A percentile compares a stretch with the other conserved stretches of the same genome.
phyloP scores from a whole-genome alignment of 2,797 vertebrate genomes.

The Pempheris klunzingeri region DNA sequence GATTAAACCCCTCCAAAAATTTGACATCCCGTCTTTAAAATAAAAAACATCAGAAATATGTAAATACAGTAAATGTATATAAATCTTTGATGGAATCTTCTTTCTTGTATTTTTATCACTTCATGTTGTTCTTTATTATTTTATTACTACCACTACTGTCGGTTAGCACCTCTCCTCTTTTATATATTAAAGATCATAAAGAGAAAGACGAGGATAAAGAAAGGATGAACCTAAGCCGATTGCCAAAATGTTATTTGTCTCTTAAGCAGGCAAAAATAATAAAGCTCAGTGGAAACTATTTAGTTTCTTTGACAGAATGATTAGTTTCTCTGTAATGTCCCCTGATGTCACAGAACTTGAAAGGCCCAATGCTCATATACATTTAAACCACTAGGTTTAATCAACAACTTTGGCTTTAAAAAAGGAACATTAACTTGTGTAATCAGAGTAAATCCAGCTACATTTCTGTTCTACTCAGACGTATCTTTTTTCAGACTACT shows the following conservation, averaged over 20 bases:
- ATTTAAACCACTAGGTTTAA: not conserved
- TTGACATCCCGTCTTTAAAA: not conserved
- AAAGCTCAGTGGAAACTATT: slow-evolving; percentile 18
- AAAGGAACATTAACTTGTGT: not conserved
- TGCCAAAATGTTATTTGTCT: slow-evolving; percentile 1
- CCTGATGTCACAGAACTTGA: not conserved
- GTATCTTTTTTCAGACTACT: not conserved
- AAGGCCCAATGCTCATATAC: not conserved
- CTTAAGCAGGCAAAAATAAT: slow-evolving; percentile 42
- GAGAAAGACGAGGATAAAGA: slow-evolving; percentile 12
- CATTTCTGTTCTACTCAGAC: not conserved
- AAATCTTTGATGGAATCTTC: not conserved
- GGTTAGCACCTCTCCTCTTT: not conserved
- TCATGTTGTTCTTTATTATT: not conserved
- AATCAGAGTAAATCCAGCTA: not conserved
- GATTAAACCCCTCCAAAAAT: not conserved
- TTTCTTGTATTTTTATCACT: not conserved
- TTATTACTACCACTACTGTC: slow-evolving; percentile 11
- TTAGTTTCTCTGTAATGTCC: slow-evolving; percentile 46
- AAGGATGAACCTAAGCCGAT: not conserved
- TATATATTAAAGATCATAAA: not conserved
- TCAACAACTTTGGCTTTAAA: slow-evolving; percentile 1
- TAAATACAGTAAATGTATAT: no score
- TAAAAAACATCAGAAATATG: no score
- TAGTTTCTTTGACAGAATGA: slow-evolving; percentile 32